A percentile compares a stretch with the other conserved stretches of the same genome.
phyloP scores from a whole-genome alignment of 53 echinoderm and acorn worm species.

The Paelopatides confundens region DNA sequence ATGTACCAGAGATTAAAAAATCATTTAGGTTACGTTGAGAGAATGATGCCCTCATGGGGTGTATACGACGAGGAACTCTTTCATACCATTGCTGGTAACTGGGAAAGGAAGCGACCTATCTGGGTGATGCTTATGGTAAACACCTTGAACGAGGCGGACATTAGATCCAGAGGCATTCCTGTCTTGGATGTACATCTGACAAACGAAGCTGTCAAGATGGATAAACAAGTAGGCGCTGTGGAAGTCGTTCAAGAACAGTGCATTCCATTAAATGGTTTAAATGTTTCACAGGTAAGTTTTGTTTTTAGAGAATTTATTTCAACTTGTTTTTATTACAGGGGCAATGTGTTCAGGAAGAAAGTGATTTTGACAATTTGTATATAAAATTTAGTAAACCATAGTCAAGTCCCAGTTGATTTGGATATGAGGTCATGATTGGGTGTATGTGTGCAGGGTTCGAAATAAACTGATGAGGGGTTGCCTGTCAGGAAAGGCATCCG shows the following conservation, averaged over 20 bases:
- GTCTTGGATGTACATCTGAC: constrained; percentile 95
- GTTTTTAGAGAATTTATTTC: no score
- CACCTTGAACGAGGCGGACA: constrained; percentile 89
- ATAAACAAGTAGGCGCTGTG: constrained; percentile 92
- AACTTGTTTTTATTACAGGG: no score
- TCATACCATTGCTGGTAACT: constrained; percentile 95
- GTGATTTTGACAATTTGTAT: no score
- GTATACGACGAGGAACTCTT: constrained; percentile 94
- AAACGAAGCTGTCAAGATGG: constrained; percentile 83
- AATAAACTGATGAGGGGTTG: no score
- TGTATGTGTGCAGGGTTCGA: no score
- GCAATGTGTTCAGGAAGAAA: no score
- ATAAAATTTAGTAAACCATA: no score
- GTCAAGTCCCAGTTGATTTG: no score
- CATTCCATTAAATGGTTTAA: constrained; percentile 92
- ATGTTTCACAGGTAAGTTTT: constrained; percentile 89
- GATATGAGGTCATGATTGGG: no score
- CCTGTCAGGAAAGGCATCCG: no score
- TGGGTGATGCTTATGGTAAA: constrained; percentile 99
- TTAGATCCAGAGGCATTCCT: constrained; percentile 92
- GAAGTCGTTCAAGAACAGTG: constrained; percentile 96
- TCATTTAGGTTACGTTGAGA: constrained; percentile 88
- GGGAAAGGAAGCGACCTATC: constrained; percentile 93
- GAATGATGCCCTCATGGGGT: constrained; percentile 97
- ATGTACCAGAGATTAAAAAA: constrained; percentile 83